Base-by-base conservation (phyloP, 2,113 vertebrate genomes). In the Tachysurus fulvidraco region DNA sequence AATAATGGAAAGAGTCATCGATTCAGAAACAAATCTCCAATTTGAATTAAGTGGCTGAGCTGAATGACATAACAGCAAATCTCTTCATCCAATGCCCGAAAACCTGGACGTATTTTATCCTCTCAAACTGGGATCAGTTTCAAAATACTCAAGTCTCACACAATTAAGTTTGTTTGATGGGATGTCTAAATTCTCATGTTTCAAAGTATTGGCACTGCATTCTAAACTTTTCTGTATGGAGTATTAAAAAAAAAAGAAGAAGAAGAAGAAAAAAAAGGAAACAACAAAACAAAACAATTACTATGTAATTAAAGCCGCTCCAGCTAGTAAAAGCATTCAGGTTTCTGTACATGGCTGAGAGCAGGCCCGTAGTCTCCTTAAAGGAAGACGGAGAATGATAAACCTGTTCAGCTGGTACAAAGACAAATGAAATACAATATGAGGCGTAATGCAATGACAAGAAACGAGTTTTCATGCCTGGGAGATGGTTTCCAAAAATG, bases 51-150 rank as follows among this genome's bases (percentile, higher is more conserved):
- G 2, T 7, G 16, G 80, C 71, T 80, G 44, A 83, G 36, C 59
- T 41, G 23, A 83, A 86, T 86, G 13, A 83, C 25, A 59, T 88
- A 79, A 89, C 41, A 64, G 55, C 11, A 21, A 11, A 44, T 85
- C 77, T 44, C 21, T 55, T 30, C 28, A n/a, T 44, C 41, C 16
- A n/a, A 19, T 23, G 12, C 81, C 25, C 65, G 1, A 54, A 23
- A 52, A 16, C 64, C n/a, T 50, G 4, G 9, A n/a, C 28, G 59
- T 10, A 44, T 46, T 41, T 41, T 14, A 28, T 3, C n/a, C 2
- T 55, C 28, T 19, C 52, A 17, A 5, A 25, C 19, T 62, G 25
- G 55, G 19, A 44, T 44, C 21, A 4, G 67, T 28, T 36, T 30
- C 30, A 41, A 10, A 44, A 16, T 41, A 8, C 25, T 62, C 16